Percentiles rank a stretch among this genome's conserved stretches.
These are phyloP conservation scores for Prosapia bicincta DNA, from an alignment of 2,888 invertebrate genomes.

Conservation along the genomic window DNA sequence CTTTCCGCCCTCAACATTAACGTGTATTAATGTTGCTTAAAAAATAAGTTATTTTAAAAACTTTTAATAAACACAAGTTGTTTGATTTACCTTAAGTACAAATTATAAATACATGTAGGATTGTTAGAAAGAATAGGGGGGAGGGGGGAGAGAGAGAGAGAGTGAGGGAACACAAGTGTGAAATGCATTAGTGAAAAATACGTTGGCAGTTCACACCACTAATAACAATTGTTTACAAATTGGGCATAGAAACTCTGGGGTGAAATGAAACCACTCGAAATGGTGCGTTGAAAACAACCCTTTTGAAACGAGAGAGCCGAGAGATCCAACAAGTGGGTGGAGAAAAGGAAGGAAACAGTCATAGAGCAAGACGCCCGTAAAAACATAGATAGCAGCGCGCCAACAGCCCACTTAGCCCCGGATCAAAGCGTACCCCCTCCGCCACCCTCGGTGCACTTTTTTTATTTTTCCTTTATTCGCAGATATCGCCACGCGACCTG, in stretches of 20 bases:
- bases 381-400: background rate
- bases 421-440: background rate
- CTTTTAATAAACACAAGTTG: too few species aligned
- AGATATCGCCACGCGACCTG: background rate
- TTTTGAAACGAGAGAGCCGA: background rate
- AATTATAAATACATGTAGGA: too few species aligned
- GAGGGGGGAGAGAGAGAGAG: background rate
- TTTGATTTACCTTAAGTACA: too few species aligned
- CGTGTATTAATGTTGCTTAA: too few species aligned
- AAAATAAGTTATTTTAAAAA: too few species aligned
- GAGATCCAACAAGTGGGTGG: conserved; percentile 2
- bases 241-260: background rate
- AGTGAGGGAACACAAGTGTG: background rate
- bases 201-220: background rate
- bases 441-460: background rate
- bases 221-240: conserved; percentile 2
- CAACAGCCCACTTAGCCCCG: conserved; percentile 2
- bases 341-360: background rate
- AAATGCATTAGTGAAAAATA: background rate
- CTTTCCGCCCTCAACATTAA: too few species aligned
- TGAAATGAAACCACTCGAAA: background rate
- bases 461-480: background rate
- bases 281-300: background rate
- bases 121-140: background rate
- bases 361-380: conserved; percentile 1